A percentile compares a stretch with the other conserved stretches of the same genome.
Conservation (phyloP, 2,797 vertebrate genomes). For the Acanthis flammea region DNA sequence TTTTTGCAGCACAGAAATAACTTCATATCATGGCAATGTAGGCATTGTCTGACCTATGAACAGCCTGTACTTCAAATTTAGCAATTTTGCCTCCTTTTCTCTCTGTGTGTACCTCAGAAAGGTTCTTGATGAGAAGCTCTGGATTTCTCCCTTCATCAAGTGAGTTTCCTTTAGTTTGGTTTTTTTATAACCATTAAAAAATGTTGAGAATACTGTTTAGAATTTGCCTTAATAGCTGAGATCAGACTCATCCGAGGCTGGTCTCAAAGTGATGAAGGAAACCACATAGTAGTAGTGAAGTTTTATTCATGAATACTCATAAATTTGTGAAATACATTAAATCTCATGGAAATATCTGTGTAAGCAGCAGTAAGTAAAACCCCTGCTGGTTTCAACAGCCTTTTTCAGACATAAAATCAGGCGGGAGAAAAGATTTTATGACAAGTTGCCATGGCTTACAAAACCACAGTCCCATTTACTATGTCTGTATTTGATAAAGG, state of each 20-base stretch:
- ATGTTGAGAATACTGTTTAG: not conserved
- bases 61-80: not conserved
- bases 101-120: not conserved
- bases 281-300: not conserved
- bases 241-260: not conserved
- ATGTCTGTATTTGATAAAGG: not conserved
- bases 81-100: not conserved
- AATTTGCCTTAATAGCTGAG: not conserved
- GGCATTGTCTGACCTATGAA: not conserved
- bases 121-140: not conserved
- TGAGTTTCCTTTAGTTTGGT: not conserved
- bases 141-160: not conserved
- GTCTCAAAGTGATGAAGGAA: not conserved
- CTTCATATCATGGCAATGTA: accelerated
- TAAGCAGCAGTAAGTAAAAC: not conserved
- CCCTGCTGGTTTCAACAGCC: not conserved
- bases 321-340: not conserved
- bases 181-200: not conserved
- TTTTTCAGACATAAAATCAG: not conserved
- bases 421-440: not conserved
- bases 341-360: not conserved
- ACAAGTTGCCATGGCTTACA: not conserved
- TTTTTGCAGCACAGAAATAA: not conserved
- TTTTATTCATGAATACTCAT: not conserved
- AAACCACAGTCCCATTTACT: not conserved